A percentile compares a stretch with the other conserved stretches of the same genome.
phyloP scores from a whole-genome alignment of 2,797 vertebrate species.

The Gastrophryne carolinensis region DNA sequence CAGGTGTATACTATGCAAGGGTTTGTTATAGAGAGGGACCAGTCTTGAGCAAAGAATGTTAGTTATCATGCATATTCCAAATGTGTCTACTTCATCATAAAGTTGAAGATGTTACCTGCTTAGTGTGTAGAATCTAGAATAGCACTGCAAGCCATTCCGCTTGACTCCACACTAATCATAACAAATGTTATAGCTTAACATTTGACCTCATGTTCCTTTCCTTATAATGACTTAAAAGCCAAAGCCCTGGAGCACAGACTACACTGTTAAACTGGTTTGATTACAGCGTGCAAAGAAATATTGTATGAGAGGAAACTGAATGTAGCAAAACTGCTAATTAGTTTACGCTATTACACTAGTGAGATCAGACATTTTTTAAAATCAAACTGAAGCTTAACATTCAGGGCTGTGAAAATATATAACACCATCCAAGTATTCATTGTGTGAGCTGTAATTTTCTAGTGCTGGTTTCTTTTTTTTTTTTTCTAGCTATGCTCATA shows the following conservation, averaged over 20 bases:
- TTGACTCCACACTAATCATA: slow-evolving; percentile 17
- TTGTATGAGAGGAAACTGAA: neutral
- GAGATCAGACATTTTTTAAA: too few species aligned
- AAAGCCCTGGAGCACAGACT: slow-evolving; percentile 24
- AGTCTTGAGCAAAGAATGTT: slow-evolving; percentile 3
- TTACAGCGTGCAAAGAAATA: slow-evolving; percentile 12
- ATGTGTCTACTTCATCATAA: neutral
- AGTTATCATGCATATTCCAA: neutral
- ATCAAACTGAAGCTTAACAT: too few species aligned
- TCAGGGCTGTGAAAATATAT: too few species aligned
- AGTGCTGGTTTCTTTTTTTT: too few species aligned
- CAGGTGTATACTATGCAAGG: neutral
- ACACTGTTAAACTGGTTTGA: slow-evolving; percentile 24
- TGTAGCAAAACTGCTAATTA: neutral
- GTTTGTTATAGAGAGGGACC: neutral
- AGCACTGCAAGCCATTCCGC: slow-evolving; percentile 19
- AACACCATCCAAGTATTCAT: too few species aligned
- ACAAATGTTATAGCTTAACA: slow-evolving; percentile 42
- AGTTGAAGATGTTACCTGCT: neutral
- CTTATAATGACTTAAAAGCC: slow-evolving; percentile 2
- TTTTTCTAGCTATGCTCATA: too few species aligned
- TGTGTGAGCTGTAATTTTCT: too few species aligned
- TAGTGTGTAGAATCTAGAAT: neutral
- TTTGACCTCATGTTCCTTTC: slow-evolving; percentile 37
- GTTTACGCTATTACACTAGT: too few species aligned